Conservation (phyloP, 2,888 invertebrate species). For the Neocrepidodera transversa region DNA sequence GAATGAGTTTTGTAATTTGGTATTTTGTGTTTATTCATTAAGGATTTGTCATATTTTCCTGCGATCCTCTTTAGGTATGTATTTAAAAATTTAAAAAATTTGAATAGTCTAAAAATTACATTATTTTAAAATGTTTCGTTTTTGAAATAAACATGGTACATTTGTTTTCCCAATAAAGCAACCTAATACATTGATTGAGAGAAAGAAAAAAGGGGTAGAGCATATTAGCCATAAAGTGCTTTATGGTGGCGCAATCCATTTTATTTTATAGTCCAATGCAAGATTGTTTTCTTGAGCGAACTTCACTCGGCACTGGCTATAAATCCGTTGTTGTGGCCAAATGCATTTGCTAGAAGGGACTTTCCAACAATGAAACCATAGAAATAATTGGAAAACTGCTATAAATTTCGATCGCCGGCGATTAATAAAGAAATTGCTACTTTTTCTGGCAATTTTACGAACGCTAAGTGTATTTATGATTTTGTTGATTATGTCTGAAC, state of each 20-base stretch:
- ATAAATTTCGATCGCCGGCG: conserved; percentile 21
- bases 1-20: too few species aligned
- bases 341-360: conserved; percentile 18
- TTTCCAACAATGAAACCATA: conserved; percentile 16
- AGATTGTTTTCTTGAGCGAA: conserved; percentile 23
- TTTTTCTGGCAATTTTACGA: conserved; percentile 14
- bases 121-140: too few species aligned
- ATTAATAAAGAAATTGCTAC: conserved; percentile 21
- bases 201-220: conserved; percentile 13
- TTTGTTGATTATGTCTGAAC: conserved; percentile 23
- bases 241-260: conserved; percentile 25
- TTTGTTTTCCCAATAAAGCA: conserved; percentile 16
- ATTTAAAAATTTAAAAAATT: too few species aligned
- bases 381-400: conserved; percentile 26
- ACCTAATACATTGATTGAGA: conserved; percentile 13
- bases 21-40: too few species aligned
- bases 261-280: conserved; percentile 26
- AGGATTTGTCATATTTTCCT: too few species aligned
- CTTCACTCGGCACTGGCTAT: conserved; percentile 22
- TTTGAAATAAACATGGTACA: too few species aligned
- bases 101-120: too few species aligned
- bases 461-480: conserved; percentile 23
- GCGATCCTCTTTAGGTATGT: too few species aligned
- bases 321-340: conserved; percentile 25
- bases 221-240: conserved; percentile 27